Base-by-base conservation (phyloP, 2,888 invertebrate species). In the Proisotoma minuta region DNA sequence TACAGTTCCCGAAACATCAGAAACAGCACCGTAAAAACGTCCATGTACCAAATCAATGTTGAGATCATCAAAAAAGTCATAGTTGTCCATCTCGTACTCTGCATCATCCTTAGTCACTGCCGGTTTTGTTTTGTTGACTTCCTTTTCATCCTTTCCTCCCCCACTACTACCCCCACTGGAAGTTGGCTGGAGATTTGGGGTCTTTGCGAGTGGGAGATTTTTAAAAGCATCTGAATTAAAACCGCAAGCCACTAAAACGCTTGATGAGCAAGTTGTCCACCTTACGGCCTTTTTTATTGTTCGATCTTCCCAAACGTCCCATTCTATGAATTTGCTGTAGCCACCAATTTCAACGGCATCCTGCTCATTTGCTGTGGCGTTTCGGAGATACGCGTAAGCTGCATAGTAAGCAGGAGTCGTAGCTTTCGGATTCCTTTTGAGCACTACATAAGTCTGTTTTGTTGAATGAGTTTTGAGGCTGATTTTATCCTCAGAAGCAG, bases 251-350 rank as follows among this genome's bases (percentile, higher is more conserved):
- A 49, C 4, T 4, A 49, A 15, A 4, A 49, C 49, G 15, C 22
- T 23, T 3, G 49, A 49, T 3, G 49, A 20, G 23, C 49, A 49
- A 15, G 20, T 23, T 22, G 49, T 49, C 49, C 49, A 49, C 3
- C 8, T 20, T 15, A 49, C 49, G 8, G 49, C 20, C 23, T 15
- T 20, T 4, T 23, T 49, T 15, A 49, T 23, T 5, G 49, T 49
- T 3, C 49, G 8, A 49, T 49, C 49, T 49, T 49, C 49, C 49
- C 49, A 49, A 22, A 49, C 23, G 23, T 49, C 49, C 49, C 49
- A 49, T 49, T 49, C 49, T 3, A 49, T 49, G 3, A 23, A 18
- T 24, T 49, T 49, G 15, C 23, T 49, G 3, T 20, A 49, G 8
- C 49, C 49, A 15, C 23, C 49, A 24, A 49, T 24, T 3, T 49